These are phyloP conservation scores for Drosophila lacertosa DNA, from an alignment of 1,140 invertebrate species.

Conservation along the genomic window DNA sequence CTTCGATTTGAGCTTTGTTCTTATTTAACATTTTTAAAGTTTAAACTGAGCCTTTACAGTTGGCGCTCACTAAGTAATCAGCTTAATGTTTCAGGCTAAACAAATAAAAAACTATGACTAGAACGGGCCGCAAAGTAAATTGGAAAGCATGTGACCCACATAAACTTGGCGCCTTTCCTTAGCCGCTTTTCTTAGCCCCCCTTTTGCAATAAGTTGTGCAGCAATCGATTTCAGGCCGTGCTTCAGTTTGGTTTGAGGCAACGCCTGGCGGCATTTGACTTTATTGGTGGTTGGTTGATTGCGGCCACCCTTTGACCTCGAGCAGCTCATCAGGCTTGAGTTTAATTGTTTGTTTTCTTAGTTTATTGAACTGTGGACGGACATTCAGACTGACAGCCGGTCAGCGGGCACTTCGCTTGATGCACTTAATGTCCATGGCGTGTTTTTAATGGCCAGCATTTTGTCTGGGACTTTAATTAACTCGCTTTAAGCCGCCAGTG, in stretches of 20 bases:
- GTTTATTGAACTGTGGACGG: conserved; percentile 61
- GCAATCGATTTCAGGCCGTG: conserved; percentile 28
- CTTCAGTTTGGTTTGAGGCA: conserved; percentile 4
- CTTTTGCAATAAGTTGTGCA: not conserved
- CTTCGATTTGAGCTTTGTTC: too few relatives aligned
- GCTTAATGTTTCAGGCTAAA: not conserved
- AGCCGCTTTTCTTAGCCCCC: not conserved
- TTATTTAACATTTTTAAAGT: too few relatives aligned
- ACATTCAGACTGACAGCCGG: conserved; percentile 36
- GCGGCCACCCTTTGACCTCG: conserved; percentile 43
- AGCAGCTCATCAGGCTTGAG: conserved; percentile 45
- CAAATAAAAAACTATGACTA: not conserved
- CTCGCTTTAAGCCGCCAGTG: conserved; percentile 63
- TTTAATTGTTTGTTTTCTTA: conserved; percentile 76
- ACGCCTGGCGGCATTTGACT: conserved; percentile 29
- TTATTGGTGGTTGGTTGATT: conserved; percentile 43
- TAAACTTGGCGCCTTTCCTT: not conserved
- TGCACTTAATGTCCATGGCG: conserved; percentile 70
- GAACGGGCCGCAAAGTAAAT: not conserved
- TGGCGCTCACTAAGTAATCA: too few relatives aligned
- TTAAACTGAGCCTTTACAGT: too few relatives aligned
- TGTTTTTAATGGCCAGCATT: conserved; percentile 69
- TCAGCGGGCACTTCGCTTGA: conserved; percentile 32
- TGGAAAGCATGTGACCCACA: conserved; percentile 11
- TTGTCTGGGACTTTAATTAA: conserved; percentile 63